phyloP scores from a whole-genome alignment of 2,797 vertebrate species.

The Acipenser transmontanus region DNA sequence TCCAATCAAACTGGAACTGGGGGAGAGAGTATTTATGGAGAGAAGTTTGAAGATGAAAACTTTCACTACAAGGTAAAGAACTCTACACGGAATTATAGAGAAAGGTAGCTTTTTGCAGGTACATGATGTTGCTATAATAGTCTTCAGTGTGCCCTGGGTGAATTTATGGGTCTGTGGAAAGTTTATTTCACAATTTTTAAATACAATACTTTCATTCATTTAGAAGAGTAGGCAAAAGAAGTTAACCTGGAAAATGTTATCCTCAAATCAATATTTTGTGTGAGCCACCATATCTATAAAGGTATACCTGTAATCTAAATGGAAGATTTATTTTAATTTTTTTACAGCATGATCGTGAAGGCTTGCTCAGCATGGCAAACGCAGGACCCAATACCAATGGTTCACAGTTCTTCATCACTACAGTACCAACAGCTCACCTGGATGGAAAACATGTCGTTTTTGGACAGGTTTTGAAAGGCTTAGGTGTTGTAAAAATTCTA shows the following conservation, averaged over 20 bases:
- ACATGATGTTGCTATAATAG: too few relatives aligned
- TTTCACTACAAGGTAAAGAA: slow-evolving; percentile 84
- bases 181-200: too few relatives aligned
- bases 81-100: neutral
- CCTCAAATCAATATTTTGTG: too few relatives aligned
- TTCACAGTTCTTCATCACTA: slow-evolving; percentile 95
- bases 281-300: too few relatives aligned
- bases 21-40: slow-evolving; percentile 96
- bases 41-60: slow-evolving; percentile 97
- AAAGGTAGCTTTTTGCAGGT: too few relatives aligned
- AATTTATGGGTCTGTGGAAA: too few relatives aligned
- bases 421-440: slow-evolving; percentile 82
- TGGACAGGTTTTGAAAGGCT: slow-evolving; percentile 85
- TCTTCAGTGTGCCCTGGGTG: too few relatives aligned
- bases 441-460: slow-evolving; percentile 92
- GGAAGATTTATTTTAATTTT: neutral
- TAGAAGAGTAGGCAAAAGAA: too few relatives aligned
- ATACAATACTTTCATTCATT: too few relatives aligned
- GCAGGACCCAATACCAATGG: slow-evolving; percentile 87
- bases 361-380: slow-evolving; percentile 93
- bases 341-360: slow-evolving; percentile 76
- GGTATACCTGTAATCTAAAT: too few relatives aligned
- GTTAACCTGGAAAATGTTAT: too few relatives aligned
- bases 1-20: slow-evolving; percentile 94
- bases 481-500: slow-evolving; percentile 78